Percentiles rank a stretch among this genome's conserved stretches.
Conservation (phyloP, 2,888 invertebrate genomes). For the Napeogenes sylphis region DNA sequence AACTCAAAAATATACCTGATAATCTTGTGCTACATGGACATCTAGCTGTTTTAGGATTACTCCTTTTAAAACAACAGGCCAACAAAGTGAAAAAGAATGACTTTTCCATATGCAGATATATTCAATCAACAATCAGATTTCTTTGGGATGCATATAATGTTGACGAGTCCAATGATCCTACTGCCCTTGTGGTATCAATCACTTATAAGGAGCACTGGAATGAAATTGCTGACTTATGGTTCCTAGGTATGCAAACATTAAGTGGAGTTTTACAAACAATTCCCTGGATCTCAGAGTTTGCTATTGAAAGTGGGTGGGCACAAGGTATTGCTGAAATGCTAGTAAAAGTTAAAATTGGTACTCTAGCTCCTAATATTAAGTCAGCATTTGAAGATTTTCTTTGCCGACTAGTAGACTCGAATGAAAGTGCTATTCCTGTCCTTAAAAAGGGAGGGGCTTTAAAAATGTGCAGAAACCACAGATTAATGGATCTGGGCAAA, state of each 20-base stretch:
- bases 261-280: slow-evolving; percentile 87
- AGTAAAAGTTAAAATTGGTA: slow-evolving; percentile 88
- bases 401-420: slow-evolving; percentile 89
- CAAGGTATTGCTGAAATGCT: slow-evolving; percentile 90
- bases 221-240: slow-evolving; percentile 94
- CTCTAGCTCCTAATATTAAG: slow-evolving; percentile 89
- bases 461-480: slow-evolving; percentile 89
- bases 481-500: slow-evolving; percentile 93
- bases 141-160: slow-evolving; percentile 95
- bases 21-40: slow-evolving; percentile 92
- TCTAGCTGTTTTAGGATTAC: slow-evolving; percentile 87
- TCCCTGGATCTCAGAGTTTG: slow-evolving; percentile 94
- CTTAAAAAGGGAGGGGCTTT: slow-evolving; percentile 90
- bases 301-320: slow-evolving; percentile 96
- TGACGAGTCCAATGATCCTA: slow-evolving; percentile 91
- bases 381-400: slow-evolving; percentile 94
- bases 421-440: slow-evolving; percentile 84
- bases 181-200: slow-evolving; percentile 89
- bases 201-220: slow-evolving; percentile 92
- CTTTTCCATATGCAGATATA: slow-evolving; percentile 91
- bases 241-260: slow-evolving; percentile 95
- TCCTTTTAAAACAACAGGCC: slow-evolving; percentile 89
- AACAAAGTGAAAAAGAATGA: slow-evolving; percentile 91
- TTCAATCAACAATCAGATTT: slow-evolving; percentile 92
- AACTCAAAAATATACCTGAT: slow-evolving; percentile 88